phyloP scores from a whole-genome alignment of 2,797 vertebrate species.

The Coendou prehensilis region DNA sequence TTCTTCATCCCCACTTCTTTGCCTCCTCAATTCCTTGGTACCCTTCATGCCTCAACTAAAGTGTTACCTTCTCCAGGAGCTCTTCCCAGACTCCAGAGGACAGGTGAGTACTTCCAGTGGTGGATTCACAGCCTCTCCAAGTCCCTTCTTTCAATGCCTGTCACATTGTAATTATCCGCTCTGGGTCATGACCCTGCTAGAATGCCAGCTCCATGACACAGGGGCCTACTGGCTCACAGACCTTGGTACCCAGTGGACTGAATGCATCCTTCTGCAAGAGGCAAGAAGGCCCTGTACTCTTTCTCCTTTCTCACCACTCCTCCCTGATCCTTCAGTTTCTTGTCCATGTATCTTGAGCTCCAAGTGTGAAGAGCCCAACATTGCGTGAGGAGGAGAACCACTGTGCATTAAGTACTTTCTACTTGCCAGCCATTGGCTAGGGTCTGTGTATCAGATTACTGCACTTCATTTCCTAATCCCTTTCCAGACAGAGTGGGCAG shows the following conservation, averaged over 20 bases:
- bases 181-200: not conserved
- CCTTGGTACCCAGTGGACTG: not conserved
- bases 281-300: not conserved
- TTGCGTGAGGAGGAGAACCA: conserved; percentile 23
- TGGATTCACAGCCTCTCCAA: not conserved
- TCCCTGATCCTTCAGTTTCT: not conserved
- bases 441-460: not conserved
- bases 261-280: not conserved
- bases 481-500: not conserved
- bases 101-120: not conserved
- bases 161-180: not conserved
- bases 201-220: not conserved
- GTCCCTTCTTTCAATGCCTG: not conserved
- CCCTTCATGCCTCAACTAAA: not conserved
- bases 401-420: not conserved
- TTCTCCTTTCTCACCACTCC: not conserved
- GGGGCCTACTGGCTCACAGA: not conserved
- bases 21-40: not conserved
- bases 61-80: not conserved
- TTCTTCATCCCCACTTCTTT: not conserved
- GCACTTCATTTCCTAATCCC: not conserved
- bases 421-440: not conserved
- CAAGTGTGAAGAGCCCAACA: conserved; percentile 19
- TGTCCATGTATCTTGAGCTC: not conserved
- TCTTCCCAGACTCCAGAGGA: not conserved